These are phyloP conservation scores for Acleris laterana DNA, from an alignment of 2,888 invertebrate species.

Conservation along the genomic window DNA sequence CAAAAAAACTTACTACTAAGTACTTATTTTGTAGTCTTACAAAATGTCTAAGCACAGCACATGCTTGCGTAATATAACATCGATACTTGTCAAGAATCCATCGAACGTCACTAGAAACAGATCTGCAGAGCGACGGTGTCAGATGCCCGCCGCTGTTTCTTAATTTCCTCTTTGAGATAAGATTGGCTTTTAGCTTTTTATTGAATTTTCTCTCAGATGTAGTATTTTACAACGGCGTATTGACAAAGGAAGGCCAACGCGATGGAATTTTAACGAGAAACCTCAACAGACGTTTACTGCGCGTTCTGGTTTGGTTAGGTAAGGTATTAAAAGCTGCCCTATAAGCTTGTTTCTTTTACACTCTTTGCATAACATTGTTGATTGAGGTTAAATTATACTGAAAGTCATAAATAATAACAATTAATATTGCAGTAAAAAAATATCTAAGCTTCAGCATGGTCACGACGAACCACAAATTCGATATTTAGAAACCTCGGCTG, in stretches of 20 bases:
- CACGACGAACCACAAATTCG: too few species aligned
- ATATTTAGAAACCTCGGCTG: too few species aligned
- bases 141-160: slow-evolving; percentile 84
- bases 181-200: slow-evolving; percentile 85
- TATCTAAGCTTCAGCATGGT: too few species aligned
- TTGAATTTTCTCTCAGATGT: slow-evolving; percentile 81
- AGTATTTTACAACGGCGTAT: slow-evolving; percentile 62
- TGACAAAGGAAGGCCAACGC: slow-evolving; percentile 32
- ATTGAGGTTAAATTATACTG: too few species aligned
- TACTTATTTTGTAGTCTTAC: too few species aligned
- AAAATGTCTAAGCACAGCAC: too few species aligned
- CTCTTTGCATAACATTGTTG: too few species aligned
- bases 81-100: slow-evolving; percentile 9
- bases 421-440: too few species aligned
- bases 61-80: neutral
- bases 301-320: neutral
- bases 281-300: slow-evolving; percentile 5
- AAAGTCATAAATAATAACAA: too few species aligned
- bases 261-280: slow-evolving; percentile 30
- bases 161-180: slow-evolving; percentile 84
- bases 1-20: too few species aligned
- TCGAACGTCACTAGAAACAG: slow-evolving; percentile 59
- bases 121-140: slow-evolving; percentile 80
- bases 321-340: neutral
- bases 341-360: too few species aligned